Base-by-base conservation (phyloP, 2,888 invertebrate species). In the Gastracanthus pulcherrimus region DNA sequence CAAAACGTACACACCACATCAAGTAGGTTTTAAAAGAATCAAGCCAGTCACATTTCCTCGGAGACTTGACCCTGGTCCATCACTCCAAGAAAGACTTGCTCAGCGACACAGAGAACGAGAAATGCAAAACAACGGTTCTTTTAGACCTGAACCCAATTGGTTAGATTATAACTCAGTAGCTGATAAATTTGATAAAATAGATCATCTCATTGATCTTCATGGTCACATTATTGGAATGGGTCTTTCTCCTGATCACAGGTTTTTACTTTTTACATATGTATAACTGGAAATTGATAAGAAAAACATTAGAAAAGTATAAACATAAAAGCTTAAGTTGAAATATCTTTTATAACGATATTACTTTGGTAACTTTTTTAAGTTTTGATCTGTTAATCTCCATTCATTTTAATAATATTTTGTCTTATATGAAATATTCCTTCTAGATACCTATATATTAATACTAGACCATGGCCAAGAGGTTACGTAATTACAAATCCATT, bases 221-320 rank as follows among this genome's bases (percentile, higher is more conserved):
- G 97, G 97, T 0, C 96, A 97, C 89, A 97, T 97, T 80, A 96
- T 97, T 86, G 97, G 97, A 86, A 96, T 97, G 96, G 95, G 95
- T 1, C 92, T 97, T 16, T 96, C 96, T 83, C 97, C 97, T 0
- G 96, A 97, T 92, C 96, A 97, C 87, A 91, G 91, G 91, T 90
- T 64, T 79, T 66, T 83, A 75, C 51, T 34, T 70, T 36, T 34
- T 34, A 3, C 19, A 19, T 34, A n/a, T 34, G n/a, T 62, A 19
- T 9, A 0, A 1, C 55, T 11, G 11, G 7, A 26, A 41, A 13
- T 16, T n/a, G 0, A 23, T 51, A 6, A 55, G 13, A 19, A 11
- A 1, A 55, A n/a, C n/a, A n/a, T n/a, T 55, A 29, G 31, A 41
- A 38, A 11, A 66, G 36, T 58, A 29, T 62, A 51, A 16, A 13